Conservation (phyloP, 2,888 invertebrate species). For the Euproctis similis region DNA sequence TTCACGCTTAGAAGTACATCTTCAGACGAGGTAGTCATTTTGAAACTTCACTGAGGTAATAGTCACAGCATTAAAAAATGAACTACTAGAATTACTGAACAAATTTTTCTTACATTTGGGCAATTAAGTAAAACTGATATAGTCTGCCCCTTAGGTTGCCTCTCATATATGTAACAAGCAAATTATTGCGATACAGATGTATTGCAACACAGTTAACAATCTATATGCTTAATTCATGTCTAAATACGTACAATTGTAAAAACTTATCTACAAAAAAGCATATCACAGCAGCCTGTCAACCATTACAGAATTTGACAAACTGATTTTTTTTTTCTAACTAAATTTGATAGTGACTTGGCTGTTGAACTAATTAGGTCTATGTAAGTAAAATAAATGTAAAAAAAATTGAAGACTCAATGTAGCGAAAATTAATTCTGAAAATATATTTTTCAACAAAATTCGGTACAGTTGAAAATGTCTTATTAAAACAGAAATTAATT, state of each 20-base stretch:
- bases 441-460: too few species aligned
- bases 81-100: conserved; percentile 23
- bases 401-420: too few species aligned
- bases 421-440: too few species aligned
- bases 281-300: conserved; percentile 44
- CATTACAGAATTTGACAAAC: conserved; percentile 60
- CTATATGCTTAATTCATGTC: conserved; percentile 24
- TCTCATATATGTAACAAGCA: conserved; percentile 6
- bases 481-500: too few species aligned
- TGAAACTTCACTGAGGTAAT: conserved; percentile 18
- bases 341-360: too few species aligned
- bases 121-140: conserved; percentile 13
- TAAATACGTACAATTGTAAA: conserved; percentile 39
- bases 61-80: conserved; percentile 11
- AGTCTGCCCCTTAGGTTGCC: conserved; percentile 8
- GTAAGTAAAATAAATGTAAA: too few species aligned
- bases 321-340: too few species aligned
- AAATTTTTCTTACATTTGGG: conserved; percentile 21
- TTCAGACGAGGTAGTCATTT: conserved; percentile 92
- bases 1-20: conserved; percentile 95
- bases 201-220: too few species aligned
- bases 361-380: too few species aligned
- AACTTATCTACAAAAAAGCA: conserved; percentile 49
- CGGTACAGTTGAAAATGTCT: too few species aligned
- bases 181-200: conserved; percentile 12